Evolutionary conservation across 2,888 invertebrate species (phyloP), one percentile per base, ranked within the genome.

Genomic region (Andrena minutula): DNA sequence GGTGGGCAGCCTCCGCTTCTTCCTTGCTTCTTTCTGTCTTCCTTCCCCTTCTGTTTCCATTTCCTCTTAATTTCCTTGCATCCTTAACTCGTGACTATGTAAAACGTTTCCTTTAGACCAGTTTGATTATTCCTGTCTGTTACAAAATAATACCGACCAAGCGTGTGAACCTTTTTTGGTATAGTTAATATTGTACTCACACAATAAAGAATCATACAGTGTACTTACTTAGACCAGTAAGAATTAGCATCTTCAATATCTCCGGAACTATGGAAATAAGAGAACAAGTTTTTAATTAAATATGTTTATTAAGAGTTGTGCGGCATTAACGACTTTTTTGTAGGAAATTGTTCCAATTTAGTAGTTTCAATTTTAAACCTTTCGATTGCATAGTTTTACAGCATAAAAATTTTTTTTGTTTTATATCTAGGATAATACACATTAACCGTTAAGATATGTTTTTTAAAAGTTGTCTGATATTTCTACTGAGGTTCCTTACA

Each of bases 1-100:
- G 89, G 88, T 90, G 87, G 87, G 83, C 87, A 83, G 86, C 77
- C 65, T 71, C 74, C 77, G 76, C 28, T 49, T 26, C 53, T 47
- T 66, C 68, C 12, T 60, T 35, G 32, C 12, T n/a, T 41, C 32
- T 56, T 49, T 56, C 64, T 73, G 35, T 35, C 35, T 51, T 74
- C 75, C 35, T 70, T 66, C 16, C 51, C 75, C 16, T 47, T 65
- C 68, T 26, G 53, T 32, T 63, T 61, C 30, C 26, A 49, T 61
- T 58, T 68, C 26, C 26, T 49, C 56, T n/a, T 8, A 26, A 26
- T 16, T n/a, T 53, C 35, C 23, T n/a, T 47, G 4, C n/a, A 3
- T 4, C 2, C 53, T 16, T 53, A n/a, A 23, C 12, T n/a, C 23
- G 23, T 2, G 53, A 53, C 53, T 6, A 41, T 35, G 12, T 35